These are phyloP conservation scores for Aquatica leii DNA, from an alignment of 2,888 invertebrate species.

Conservation along the genomic window DNA sequence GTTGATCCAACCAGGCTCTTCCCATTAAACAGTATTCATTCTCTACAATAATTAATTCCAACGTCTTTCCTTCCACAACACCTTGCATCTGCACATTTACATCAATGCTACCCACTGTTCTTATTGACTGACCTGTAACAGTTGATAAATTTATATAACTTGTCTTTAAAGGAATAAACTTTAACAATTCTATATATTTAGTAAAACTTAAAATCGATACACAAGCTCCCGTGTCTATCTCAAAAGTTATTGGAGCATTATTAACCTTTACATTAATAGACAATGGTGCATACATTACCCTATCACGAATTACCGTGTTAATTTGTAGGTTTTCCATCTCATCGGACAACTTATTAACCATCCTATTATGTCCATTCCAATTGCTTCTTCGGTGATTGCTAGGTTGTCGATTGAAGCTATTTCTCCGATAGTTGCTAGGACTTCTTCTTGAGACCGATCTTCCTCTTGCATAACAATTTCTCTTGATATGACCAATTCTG, in stretches of 20 bases:
- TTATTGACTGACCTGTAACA: not conserved
- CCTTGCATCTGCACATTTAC: not conserved
- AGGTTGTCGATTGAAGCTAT: no score
- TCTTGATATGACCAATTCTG: not conserved
- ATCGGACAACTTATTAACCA: not conserved
- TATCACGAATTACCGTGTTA: not conserved
- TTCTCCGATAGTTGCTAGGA: not conserved
- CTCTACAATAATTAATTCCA: not conserved
- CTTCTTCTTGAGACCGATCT: not conserved
- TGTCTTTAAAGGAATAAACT: not conserved
- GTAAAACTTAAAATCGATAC: not conserved
- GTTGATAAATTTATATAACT: not conserved
- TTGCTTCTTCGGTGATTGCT: no score
- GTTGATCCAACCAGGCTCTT: not conserved
- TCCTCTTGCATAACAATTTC: not conserved
- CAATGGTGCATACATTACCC: not conserved
- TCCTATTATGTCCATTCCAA: no score
- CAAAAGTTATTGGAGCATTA: not conserved
- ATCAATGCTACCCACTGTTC: not conserved
- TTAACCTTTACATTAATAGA: not conserved
- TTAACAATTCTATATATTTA: not conserved
- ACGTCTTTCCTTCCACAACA: not conserved
- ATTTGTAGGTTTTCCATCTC: not conserved
- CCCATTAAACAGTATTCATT: not conserved
- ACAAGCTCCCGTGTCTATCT: not conserved